A percentile compares a stretch with the other conserved stretches of the same genome.
Evolutionary conservation across 2,888 invertebrate genomes (phyloP).

Genomic region (Tenthredo livida): DNA sequence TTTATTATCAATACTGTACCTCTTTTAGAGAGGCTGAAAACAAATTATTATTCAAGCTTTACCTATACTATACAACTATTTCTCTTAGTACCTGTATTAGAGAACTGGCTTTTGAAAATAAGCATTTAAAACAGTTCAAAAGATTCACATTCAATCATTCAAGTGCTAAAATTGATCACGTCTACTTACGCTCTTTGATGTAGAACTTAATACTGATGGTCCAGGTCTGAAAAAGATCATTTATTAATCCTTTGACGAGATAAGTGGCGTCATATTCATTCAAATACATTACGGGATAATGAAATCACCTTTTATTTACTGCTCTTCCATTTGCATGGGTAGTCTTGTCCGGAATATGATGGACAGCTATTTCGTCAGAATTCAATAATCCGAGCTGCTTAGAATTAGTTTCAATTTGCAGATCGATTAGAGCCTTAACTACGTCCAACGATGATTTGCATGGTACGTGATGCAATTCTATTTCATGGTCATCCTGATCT

Average conservation of each 20-base stretch:
- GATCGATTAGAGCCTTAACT: background rate
- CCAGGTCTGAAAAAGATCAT: constrained; percentile 16
- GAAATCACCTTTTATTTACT: constrained; percentile 7
- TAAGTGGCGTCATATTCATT: background rate
- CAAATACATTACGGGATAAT: background rate
- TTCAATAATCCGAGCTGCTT: background rate
- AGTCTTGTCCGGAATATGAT: background rate
- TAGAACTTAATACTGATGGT: constrained; percentile 9
- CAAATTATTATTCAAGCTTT: background rate
- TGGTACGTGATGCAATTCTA: background rate
- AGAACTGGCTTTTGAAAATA: background rate
- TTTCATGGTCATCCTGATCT: background rate
- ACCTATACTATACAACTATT: background rate
- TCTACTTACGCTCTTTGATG: constrained; percentile 47
- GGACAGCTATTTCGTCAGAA: background rate
- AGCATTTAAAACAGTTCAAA: background rate
- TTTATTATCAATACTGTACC: background rate
- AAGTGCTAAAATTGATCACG: background rate
- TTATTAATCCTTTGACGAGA: background rate
- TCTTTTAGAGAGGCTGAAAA: background rate
- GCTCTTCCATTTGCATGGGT: background rate
- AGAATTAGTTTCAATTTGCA: background rate
- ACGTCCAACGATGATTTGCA: constrained; percentile 9
- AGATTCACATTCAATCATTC: constrained; percentile 9
- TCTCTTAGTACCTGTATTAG: background rate